Conservation (phyloP, 1,140 invertebrate genomes). For the Nasonia longicornis region DNA sequence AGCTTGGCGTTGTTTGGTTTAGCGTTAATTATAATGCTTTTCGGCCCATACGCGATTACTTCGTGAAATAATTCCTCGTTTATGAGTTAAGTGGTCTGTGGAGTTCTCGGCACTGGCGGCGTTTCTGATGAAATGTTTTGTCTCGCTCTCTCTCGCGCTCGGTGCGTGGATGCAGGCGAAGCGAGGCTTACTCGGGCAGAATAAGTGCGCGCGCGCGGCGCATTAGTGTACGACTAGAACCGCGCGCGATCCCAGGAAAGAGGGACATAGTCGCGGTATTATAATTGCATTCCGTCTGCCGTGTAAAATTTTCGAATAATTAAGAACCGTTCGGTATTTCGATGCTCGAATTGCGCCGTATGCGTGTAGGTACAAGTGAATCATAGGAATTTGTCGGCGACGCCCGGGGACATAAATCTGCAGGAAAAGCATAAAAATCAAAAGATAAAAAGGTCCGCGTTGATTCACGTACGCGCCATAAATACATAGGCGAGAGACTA, state of each 20-base stretch:
- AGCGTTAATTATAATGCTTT: slow-evolving; percentile 69
- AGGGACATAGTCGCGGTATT: slow-evolving; percentile 51
- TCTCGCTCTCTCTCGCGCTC: slow-evolving; percentile 53
- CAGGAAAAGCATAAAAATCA: slow-evolving; percentile 20
- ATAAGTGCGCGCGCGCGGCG: slow-evolving; percentile 56
- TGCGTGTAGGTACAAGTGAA: background rate
- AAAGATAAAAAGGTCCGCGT: background rate
- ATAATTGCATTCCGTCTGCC: slow-evolving; percentile 65
- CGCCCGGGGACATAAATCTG: background rate
- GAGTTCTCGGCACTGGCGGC: slow-evolving; percentile 58
- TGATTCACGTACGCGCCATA: slow-evolving; percentile 16
- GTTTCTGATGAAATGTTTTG: slow-evolving; percentile 67
- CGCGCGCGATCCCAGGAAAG: background rate
- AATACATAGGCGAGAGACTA: slow-evolving; percentile 18
- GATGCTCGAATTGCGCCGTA: background rate
- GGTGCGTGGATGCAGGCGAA: slow-evolving; percentile 49
- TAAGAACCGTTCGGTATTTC: slow-evolving; percentile 63
- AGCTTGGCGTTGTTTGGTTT: slow-evolving; percentile 49
- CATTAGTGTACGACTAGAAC: background rate
- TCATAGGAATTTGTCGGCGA: no score
- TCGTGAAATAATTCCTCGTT: slow-evolving; percentile 68
- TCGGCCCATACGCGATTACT: slow-evolving; percentile 60
- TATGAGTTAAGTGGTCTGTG: slow-evolving; percentile 69
- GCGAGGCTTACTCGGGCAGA: slow-evolving; percentile 48
- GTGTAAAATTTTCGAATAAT: slow-evolving; percentile 66